phyloP scores from a whole-genome alignment of 1,140 invertebrate genomes.

The Microvelia longipes region DNA sequence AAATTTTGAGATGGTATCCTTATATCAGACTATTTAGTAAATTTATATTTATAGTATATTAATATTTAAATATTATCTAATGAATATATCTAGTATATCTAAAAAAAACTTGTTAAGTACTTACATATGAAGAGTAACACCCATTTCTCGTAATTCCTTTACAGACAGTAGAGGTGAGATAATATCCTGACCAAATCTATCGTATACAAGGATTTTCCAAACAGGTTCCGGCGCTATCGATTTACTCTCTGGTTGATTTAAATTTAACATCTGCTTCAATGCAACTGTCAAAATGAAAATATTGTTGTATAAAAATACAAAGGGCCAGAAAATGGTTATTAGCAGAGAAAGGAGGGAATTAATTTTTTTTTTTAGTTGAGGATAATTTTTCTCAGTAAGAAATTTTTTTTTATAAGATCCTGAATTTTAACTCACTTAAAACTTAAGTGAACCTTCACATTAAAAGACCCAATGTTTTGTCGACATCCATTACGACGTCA shows the following conservation, averaged over 20 bases:
- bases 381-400: not conserved
- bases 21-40: no score
- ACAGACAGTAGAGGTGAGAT: conserved; percentile 92
- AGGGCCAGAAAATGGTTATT: not conserved
- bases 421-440: not conserved
- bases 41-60: no score
- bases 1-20: no score
- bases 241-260: conserved; percentile 67
- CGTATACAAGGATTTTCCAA: conserved; percentile 94
- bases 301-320: not conserved
- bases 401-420: not conserved
- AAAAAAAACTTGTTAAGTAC: no score
- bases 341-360: no score
- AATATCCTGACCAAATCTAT: conserved; percentile 91
- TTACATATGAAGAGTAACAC: conserved; percentile 94
- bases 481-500: no score
- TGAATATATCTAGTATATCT: no score
- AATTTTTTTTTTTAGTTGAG: not conserved
- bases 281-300: conserved; percentile 42
- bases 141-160: conserved; percentile 87
- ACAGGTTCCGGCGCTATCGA: conserved; percentile 61
- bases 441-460: not conserved
- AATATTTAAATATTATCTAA: no score
- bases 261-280: conserved; percentile 84
- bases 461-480: not conserved